Conservation (phyloP, 2,113 vertebrate species). For the Myrmophylax atrothorax region DNA sequence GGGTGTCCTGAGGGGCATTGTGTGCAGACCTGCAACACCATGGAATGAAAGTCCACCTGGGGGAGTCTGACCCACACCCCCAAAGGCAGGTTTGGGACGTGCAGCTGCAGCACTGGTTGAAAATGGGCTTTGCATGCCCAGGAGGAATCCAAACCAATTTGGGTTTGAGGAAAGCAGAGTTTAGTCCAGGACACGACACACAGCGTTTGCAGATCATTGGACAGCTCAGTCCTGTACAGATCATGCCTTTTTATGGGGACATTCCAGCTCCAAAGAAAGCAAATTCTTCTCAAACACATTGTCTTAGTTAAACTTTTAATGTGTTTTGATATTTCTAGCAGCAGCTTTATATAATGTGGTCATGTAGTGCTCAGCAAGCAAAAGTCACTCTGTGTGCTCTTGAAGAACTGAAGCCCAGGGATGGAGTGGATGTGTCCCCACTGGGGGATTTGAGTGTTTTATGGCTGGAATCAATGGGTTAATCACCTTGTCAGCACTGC, state of each 20-base stretch:
- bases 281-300: constrained; percentile 75
- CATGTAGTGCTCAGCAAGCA: constrained; percentile 24
- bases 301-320: constrained; percentile 76
- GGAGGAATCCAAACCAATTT: constrained; percentile 58
- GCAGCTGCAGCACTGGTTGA: background rate
- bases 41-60: background rate
- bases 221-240: constrained; percentile 38
- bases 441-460: background rate
- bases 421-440: background rate
- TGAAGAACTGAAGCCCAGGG: background rate
- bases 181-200: constrained; percentile 60
- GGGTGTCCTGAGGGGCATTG: background rate
- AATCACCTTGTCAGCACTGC: background rate
- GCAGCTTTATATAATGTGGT: constrained; percentile 63
- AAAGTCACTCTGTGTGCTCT: constrained; percentile 34
- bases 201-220: constrained; percentile 50
- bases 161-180: constrained; percentile 56
- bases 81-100: background rate
- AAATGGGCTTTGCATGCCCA: constrained; percentile 23
- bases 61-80: background rate
- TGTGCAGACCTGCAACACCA: background rate
- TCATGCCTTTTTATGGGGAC: constrained; percentile 80
- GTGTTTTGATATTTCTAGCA: constrained; percentile 67
- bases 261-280: constrained; percentile 75
- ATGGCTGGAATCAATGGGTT: background rate